These are phyloP conservation scores for Erebia ligea DNA, from an alignment of 2,888 invertebrate species.

Conservation along the genomic window DNA sequence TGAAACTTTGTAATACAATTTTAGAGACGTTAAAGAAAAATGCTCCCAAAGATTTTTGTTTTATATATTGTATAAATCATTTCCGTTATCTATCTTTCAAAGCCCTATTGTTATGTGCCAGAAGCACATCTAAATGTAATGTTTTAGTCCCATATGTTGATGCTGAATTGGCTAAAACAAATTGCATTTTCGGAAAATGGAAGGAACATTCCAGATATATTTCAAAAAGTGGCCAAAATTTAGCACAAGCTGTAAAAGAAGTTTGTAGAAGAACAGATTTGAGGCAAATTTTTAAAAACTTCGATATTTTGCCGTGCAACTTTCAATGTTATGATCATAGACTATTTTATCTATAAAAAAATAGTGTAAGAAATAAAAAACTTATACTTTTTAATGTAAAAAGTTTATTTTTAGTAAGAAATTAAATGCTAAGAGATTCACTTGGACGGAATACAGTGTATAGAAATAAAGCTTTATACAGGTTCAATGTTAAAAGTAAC, in stretches of 20 bases:
- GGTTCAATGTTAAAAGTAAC: constrained; percentile 12
- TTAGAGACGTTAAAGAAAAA: constrained; percentile 60
- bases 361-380: constrained; percentile 32
- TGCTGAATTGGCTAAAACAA: constrained; percentile 63
- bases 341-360: constrained; percentile 41
- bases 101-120: constrained; percentile 68
- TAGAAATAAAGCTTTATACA: constrained; percentile 15
- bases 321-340: constrained; percentile 66
- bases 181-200: constrained; percentile 76
- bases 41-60: constrained; percentile 56
- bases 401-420: background rate
- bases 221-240: constrained; percentile 55
- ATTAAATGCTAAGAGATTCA: constrained; percentile 33
- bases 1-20: constrained; percentile 69
- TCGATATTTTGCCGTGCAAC: constrained; percentile 59
- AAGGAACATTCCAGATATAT: constrained; percentile 64
- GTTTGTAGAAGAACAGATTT: constrained; percentile 66
- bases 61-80: constrained; percentile 76
- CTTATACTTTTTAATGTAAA: background rate
- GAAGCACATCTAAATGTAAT: constrained; percentile 65
- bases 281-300: constrained; percentile 58
- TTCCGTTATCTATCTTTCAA: constrained; percentile 71
- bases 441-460: constrained; percentile 40
- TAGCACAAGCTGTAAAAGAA: constrained; percentile 54
- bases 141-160: constrained; percentile 60